These are phyloP conservation scores for Oenanthe oenanthe DNA, from an alignment of 2,113 vertebrate genomes.

Conservation along the genomic window DNA sequence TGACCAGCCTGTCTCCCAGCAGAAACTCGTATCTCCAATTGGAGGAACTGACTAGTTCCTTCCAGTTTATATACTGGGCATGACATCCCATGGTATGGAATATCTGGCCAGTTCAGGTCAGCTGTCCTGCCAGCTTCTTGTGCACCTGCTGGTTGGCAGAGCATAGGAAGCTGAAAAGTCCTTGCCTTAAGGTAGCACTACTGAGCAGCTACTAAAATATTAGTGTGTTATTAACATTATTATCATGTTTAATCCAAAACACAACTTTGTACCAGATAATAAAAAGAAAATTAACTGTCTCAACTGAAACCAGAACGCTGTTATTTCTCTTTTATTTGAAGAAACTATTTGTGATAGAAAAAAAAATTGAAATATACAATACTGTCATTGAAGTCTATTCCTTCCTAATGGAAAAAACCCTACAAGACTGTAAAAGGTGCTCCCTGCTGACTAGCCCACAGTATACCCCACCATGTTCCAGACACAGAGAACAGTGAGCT, in stretches of 20 bases:
- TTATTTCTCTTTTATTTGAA: constrained; percentile 37
- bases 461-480: background rate
- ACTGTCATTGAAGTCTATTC: background rate
- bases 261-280: background rate
- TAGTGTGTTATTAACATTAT: background rate
- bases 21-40: background rate
- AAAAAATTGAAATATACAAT: constrained; percentile 8
- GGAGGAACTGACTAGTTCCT: too few species aligned
- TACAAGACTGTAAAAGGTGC: background rate
- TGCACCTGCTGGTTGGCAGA: background rate
- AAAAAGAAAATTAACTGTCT: background rate
- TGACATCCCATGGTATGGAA: background rate
- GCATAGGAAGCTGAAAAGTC: background rate
- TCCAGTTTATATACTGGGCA: background rate
- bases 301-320: background rate
- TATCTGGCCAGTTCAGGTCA: background rate
- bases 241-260: background rate
- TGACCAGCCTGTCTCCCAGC: background rate
- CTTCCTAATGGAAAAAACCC: background rate
- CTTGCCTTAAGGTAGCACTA: background rate
- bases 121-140: background rate
- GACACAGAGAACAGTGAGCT: background rate
- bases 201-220: background rate
- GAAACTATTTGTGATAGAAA: constrained; percentile 16
- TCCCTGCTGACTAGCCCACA: too few species aligned